phyloP scores from a whole-genome alignment of 2,888 invertebrate species.

The Tenthredo livida region DNA sequence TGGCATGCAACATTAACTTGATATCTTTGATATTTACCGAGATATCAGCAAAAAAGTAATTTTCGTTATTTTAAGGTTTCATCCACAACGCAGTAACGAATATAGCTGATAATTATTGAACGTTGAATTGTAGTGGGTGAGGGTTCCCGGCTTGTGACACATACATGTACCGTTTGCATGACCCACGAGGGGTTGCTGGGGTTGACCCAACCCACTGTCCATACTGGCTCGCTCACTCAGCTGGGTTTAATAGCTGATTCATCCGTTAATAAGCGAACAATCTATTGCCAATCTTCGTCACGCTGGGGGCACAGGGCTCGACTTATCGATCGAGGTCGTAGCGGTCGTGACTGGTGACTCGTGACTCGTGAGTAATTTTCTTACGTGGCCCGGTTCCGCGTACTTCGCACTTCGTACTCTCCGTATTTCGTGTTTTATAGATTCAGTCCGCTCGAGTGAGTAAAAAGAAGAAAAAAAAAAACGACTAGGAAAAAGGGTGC shows the following conservation, averaged over 20 bases:
- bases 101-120: not conserved
- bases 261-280: conserved; percentile 40
- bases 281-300: conserved; percentile 43
- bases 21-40: not conserved
- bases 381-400: conserved; percentile 30
- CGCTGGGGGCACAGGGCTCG: conserved; percentile 26
- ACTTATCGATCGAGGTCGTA: conserved; percentile 30
- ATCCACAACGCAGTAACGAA: not conserved
- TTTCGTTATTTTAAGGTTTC: no score
- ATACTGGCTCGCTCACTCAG: not conserved
- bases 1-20: not conserved
- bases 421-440: conserved; percentile 19
- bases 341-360: conserved; percentile 27
- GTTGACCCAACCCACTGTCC: conserved; percentile 11
- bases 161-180: not conserved
- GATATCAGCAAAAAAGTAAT: not conserved
- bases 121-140: not conserved
- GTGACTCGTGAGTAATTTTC: conserved; percentile 40
- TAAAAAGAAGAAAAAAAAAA: not conserved
- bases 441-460: not conserved
- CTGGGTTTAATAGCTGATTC: conserved; percentile 35
- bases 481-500: not conserved
- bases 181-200: not conserved
- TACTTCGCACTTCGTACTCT: conserved; percentile 15
- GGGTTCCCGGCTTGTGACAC: not conserved